Percentiles rank a stretch among this genome's conserved stretches.
Conservation (phyloP, 2,113 vertebrate species). For the Anolis carolinensis region DNA sequence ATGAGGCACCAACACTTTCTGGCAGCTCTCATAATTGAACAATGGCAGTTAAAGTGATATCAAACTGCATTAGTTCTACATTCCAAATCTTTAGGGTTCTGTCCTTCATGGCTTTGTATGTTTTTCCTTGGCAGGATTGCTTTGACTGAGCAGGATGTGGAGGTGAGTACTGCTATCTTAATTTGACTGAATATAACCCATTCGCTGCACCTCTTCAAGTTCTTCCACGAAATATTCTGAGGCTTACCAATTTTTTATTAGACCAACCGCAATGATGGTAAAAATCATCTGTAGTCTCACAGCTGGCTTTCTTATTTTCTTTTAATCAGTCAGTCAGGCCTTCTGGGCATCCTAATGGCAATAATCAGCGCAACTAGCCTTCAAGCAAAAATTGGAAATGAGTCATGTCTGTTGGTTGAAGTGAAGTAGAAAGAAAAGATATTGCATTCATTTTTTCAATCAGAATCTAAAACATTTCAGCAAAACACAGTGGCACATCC, state of each 20-base stretch:
- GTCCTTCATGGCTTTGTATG: slow-evolving; percentile 11
- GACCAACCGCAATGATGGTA: background rate
- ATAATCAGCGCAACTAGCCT: too few species aligned
- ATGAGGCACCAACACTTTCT: too few species aligned
- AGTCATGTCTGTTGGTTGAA: too few species aligned
- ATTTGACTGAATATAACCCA: background rate
- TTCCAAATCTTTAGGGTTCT: background rate
- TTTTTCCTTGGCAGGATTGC: slow-evolving; percentile 71
- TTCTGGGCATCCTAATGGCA: background rate
- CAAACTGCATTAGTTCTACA: too few species aligned
- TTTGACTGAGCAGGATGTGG: slow-evolving; percentile 85
- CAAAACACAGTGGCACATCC: background rate
- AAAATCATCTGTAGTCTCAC: slow-evolving; percentile 39
- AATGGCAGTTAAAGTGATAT: too few species aligned
- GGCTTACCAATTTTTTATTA: background rate
- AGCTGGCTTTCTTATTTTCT: slow-evolving; percentile 19
- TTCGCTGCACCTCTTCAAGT: fast-evolving
- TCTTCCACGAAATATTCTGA: slow-evolving; percentile 44
- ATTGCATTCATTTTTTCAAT: background rate
- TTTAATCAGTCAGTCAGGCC: background rate
- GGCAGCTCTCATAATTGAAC: too few species aligned
- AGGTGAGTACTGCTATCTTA: slow-evolving; percentile 70
- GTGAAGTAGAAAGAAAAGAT: background rate
- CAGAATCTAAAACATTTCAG: background rate
- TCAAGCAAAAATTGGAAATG: too few species aligned